A percentile compares a stretch with the other conserved stretches of the same genome.
These are phyloP conservation scores for Carassius carassius DNA, from an alignment of 2,113 vertebrate species.

Conservation along the genomic window DNA sequence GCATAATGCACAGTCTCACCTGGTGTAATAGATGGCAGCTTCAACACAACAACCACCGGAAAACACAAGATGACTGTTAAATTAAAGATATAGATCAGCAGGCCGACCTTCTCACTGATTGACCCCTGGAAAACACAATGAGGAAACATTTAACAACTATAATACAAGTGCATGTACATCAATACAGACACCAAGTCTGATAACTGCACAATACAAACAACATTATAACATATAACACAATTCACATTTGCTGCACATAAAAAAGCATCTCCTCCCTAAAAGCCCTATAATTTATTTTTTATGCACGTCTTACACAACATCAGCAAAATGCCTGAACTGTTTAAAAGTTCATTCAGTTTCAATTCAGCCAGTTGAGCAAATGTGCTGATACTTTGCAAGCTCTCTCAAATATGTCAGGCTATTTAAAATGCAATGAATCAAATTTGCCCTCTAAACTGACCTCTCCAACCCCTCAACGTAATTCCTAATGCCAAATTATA, in stretches of 20 bases:
- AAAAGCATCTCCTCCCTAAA: neutral
- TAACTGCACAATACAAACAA: neutral
- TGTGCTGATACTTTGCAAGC: conserved; percentile 33
- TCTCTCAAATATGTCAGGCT: conserved; percentile 20
- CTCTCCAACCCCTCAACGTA: conserved; percentile 3
- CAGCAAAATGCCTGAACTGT: conserved; percentile 24
- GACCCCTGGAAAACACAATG: conserved; percentile 70
- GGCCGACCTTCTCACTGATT: conserved; percentile 77
- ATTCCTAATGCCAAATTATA: conserved; percentile 8
- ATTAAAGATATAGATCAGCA: conserved; percentile 78
- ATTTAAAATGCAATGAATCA: conserved; percentile 27
- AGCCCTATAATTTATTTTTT: neutral
- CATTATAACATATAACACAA: neutral
- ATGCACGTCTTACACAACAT: neutral
- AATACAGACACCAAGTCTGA: neutral
- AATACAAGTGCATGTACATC: no score
- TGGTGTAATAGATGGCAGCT: conserved; percentile 82
- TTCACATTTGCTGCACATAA: neutral
- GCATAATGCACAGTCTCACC: conserved; percentile 66
- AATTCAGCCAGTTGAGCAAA: neutral
- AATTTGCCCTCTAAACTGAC: conserved; percentile 11
- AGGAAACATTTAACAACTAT: neutral
- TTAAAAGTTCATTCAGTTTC: conserved; percentile 18
- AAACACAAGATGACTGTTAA: conserved; percentile 77
- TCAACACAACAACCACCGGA: conserved; percentile 78